phyloP scores from a whole-genome alignment of 2,797 vertebrate species.

The Takifugu rubripes region DNA sequence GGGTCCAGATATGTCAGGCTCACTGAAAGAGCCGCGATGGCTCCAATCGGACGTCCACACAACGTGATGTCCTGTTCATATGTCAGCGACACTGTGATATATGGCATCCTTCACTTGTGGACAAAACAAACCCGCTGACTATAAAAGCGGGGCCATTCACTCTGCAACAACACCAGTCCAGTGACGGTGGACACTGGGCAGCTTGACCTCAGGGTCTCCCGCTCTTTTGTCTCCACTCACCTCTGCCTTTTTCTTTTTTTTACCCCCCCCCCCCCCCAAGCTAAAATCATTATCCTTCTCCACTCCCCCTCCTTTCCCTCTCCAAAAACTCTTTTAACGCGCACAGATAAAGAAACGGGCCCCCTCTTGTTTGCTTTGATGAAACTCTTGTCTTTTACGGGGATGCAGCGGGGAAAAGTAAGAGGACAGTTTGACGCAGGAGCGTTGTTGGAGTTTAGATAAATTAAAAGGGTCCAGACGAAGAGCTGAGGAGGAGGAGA shows the following conservation, averaged over 20 bases:
- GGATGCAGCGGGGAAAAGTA: conserved; percentile 53
- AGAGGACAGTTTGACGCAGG: conserved; percentile 68
- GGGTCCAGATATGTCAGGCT: conserved; percentile 64
- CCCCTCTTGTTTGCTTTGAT: conserved; percentile 75
- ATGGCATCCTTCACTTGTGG: conserved; percentile 69
- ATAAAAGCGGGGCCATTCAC: conserved; percentile 62
- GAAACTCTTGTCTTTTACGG: conserved; percentile 67
- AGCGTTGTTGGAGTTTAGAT: conserved; percentile 69
- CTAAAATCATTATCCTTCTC: conserved; percentile 59
- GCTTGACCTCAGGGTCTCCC: conserved; percentile 73
- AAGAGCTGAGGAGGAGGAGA: conserved; percentile 35
- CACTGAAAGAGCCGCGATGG: conserved; percentile 52
- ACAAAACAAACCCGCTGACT: conserved; percentile 75
- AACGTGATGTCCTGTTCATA: conserved; percentile 74
- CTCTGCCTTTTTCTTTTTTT: conserved; percentile 53
- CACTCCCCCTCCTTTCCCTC: conserved; percentile 16
- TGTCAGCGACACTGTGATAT: conserved; percentile 75
- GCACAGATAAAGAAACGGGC: conserved; percentile 71
- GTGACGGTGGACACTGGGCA: conserved; percentile 75
- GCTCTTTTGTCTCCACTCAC: conserved; percentile 76
- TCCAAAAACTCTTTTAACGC: conserved; percentile 59
- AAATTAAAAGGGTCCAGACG: conserved; percentile 63
- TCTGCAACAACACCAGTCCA: conserved; percentile 54
- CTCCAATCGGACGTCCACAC: conserved; percentile 64
- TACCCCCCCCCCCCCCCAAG: conserved; percentile 73